Evolutionary conservation across 1,140 invertebrate genomes (phyloP), one percentile per base, ranked within the genome.

Genomic region (Nephila pilipes): DNA sequence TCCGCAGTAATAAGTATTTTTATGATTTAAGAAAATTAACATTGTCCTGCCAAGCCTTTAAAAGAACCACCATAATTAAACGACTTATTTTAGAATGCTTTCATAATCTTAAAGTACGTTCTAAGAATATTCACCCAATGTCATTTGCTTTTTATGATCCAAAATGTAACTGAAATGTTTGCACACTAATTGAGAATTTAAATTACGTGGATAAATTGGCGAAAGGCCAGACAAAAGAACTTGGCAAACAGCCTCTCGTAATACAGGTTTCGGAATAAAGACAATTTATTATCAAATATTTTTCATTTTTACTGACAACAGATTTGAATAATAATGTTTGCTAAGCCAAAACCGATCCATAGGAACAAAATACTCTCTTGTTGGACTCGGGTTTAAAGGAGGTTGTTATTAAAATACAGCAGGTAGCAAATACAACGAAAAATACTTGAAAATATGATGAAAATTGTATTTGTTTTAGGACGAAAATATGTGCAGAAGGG

Each of bases 101-200:
- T 81, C 79, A 8, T n/a, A 46, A 81, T 81, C 36, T 83, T 55
- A 18, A 14, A 12, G 12, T 18, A 5, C 18, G 54, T 57, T 57
- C n/a, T 83, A 22, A 55, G n/a, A 55, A n/a, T 29, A 57, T 55
- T 46, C 29, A 83, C n/a, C 20, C 54, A 57, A 25, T 88, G 58
- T 88, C 36, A n/a, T 46, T 63, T 75, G 22, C 63, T 20, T 88
- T 65, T 69, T 75, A 69, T 88, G 58, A 60, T 88, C 38, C 18
- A 22, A 29, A 79, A 25, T 79, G 38, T 29, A 46, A 79, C 63
- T 36, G 65, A 90, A 65, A 79, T 57, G 88, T 90, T 75, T 80
- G 46, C 88, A 79, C 88, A 79, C 88, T 90, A 90, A 90, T 90
- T 90, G 88, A 79, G 69, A 79, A 90, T 90, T 90, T 58, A 90